Base-by-base conservation (phyloP, 2,888 invertebrate species). In the Crepidodera aurea region DNA sequence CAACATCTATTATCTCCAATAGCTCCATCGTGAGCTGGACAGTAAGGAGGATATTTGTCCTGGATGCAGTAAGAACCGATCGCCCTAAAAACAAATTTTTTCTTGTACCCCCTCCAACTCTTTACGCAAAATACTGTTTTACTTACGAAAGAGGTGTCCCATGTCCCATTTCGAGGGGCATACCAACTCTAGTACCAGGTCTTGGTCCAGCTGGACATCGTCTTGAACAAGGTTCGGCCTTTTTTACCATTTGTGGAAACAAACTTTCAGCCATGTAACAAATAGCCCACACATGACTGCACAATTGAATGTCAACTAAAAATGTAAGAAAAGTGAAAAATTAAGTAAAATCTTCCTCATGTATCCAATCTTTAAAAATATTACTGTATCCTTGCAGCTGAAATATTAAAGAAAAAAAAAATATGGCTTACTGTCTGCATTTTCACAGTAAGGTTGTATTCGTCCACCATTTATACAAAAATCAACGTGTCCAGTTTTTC, bases 381-480 rank as follows among this genome's bases (percentile, higher is more conserved):
- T n/a, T n/a, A n/a, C n/a, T n/a, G n/a, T n/a, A n/a, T n/a, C n/a
- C n/a, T n/a, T n/a, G n/a, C n/a, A n/a, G n/a, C n/a, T n/a, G n/a
- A n/a, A n/a, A n/a, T n/a, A n/a, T n/a, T n/a, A n/a, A n/a, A n/a
- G n/a, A n/a, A 55, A 53, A 34, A 2, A 22, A 22, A 34, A 22
- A 37, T 6, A 34, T 50, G n/a, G 65, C 85, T 83, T 75, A 90
- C 89, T 89, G 1, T 87, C 86, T 1, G 87, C 87, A 70, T 88
- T 87, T 72, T 87, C 86, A 76, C 92, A 92, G 76, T 87, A 91
- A 0, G 92, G 92, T 76, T 91, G 91, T 60, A 87, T 83, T 60
- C 86, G 80, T n/a, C 91, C 92, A 0, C 92, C 92, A 75, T 92
- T 92, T 34, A 92, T 86, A 74, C 92, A 92, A 80, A 92, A 90